Conservation (phyloP, 2,888 invertebrate species). For the Tortricodes alternella region DNA sequence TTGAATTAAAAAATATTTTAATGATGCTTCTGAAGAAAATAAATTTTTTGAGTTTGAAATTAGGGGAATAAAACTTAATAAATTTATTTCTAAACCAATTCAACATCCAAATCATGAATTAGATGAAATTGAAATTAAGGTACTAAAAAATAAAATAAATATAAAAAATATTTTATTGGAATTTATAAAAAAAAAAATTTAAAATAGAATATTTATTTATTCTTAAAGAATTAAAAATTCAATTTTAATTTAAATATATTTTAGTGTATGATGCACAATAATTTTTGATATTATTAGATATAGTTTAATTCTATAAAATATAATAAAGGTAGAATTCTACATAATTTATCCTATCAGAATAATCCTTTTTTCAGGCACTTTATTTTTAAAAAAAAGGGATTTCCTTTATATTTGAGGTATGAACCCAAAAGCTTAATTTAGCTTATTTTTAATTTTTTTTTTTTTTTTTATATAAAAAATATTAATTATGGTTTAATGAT, state of each 20-base stretch:
- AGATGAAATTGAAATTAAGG: constrained; percentile 62
- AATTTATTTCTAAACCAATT: constrained; percentile 85
- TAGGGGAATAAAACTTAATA: constrained; percentile 83
- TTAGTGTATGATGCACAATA: constrained; percentile 85
- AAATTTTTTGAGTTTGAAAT: constrained; percentile 67
- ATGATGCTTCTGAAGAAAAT: constrained; percentile 76
- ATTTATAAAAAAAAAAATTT: constrained; percentile 70
- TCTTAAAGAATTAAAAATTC: constrained; percentile 51
- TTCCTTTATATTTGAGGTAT: constrained; percentile 83
- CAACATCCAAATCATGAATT: constrained; percentile 76
- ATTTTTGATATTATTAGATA: constrained; percentile 83
- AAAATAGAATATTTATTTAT: constrained; percentile 80
- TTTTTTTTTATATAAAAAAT: constrained; percentile 45
- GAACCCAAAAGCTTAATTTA: constrained; percentile 85
- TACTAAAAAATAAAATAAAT: constrained; percentile 79
- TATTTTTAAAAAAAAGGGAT: constrained; percentile 72
- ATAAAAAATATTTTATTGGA: constrained; percentile 78
- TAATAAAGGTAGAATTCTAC: constrained; percentile 80
- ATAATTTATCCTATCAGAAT: constrained; percentile 74
- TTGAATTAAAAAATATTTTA: constrained; percentile 85
- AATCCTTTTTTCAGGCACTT: constrained; percentile 74
- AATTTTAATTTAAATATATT: constrained; percentile 61
- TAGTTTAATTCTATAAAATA: constrained; percentile 85
- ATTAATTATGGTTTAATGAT: constrained; percentile 46
- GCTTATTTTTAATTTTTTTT: constrained; percentile 67